Base-by-base conservation (phyloP, 2,797 vertebrate genomes). In the Microctenopoma steveboyesi region DNA sequence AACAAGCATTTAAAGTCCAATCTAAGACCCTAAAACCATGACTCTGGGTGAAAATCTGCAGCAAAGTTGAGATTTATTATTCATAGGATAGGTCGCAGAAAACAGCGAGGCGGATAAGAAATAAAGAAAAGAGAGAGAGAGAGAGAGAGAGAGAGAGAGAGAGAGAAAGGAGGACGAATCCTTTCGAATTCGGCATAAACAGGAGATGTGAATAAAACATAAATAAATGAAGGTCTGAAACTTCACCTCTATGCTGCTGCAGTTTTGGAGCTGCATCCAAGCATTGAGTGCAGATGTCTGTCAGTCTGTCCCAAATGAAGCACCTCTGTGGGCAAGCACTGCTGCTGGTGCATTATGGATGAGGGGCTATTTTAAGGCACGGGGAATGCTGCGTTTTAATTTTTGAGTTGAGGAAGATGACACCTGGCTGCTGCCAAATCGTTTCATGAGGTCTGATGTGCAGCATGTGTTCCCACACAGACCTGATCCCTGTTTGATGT, bases 141-240 rank as follows among this genome's bases (percentile, higher is more conserved):
- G 33, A 35, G 18, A 78, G 72, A 16, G 28, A 39, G 68, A 58
- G 66, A 47, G 56, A 70, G 82, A 45, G 46, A 57, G 68, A 58
- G 66, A 47, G 56, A 70, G 82, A 35, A 35, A 7, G 39, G 56
- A 72, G 69, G 79, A 72, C 60, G 69, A 82, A 74, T 83, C 74
- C 57, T 81, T 89, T 88, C 62, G 33, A 89, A 91, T 91, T 90
- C 81, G 70, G 85, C 79, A 82, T 89, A 84, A 93, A 90, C 84
- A 75, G 72, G 78, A 62, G 70, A 82, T 80, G 89, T 92, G 90
- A 92, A 93, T 94, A 92, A 94, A 94, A 92, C 91, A 93, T 92
- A 89, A 92, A 86, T 88, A 89, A 87, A 90, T 64, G 78, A 86
- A 88, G 79, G 84, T 86, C 90, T 88, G 72, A 81, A 90, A 90